Base-by-base conservation (phyloP, 2,888 invertebrate genomes). In the Lissocephala sabroskyi region DNA sequence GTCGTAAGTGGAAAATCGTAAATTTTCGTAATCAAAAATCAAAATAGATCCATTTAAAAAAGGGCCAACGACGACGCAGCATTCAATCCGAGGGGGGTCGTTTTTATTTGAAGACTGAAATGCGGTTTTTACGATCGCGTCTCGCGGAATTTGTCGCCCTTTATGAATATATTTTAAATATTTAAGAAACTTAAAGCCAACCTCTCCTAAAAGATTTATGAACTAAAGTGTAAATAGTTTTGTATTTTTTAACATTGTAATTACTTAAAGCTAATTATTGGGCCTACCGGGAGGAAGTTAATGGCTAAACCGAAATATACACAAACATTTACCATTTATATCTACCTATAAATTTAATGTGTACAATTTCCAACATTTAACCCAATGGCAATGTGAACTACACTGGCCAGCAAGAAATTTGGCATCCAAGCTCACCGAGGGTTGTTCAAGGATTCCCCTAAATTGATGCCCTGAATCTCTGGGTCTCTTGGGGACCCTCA, bases 211-310 rank as follows among this genome's bases (percentile, higher is more conserved):
- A 16, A 16, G 1, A 35, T 9, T 7, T 35, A 49, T 26, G 33
- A 29, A 47, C 16, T 17, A 17, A 16, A 44, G 11, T 41, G 35
- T 46, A 33, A 42, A 43, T 50, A 62, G 73, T 68, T 73, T 37
- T 73, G 10, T 47, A 29, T 47, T 51, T 42, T 45, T 52, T 49
- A 50, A 28, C n/a, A n/a, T n/a, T 62, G 49, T 61, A 63, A 52
- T 56, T 63, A 63, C 9, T 54, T 45, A 29, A 44, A 16, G 5
- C 14, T 35, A 35, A 17, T 14, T 11, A 30, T 2, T 29, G 11
- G 11, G 11, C 29, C 9, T 13, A 29, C 10, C 13, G 13, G 30
- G 11, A 13, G 13, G 4, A 32, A 10, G 11, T 29, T 29, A 13
- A 13, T 17, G 14, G 26, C n/a, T 41, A 36, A 41, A 40, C 19